A percentile compares a stretch with the other conserved stretches of the same genome.
phyloP scores from a whole-genome alignment of 2,888 invertebrate genomes.

The Caenorhabditis sinica region DNA sequence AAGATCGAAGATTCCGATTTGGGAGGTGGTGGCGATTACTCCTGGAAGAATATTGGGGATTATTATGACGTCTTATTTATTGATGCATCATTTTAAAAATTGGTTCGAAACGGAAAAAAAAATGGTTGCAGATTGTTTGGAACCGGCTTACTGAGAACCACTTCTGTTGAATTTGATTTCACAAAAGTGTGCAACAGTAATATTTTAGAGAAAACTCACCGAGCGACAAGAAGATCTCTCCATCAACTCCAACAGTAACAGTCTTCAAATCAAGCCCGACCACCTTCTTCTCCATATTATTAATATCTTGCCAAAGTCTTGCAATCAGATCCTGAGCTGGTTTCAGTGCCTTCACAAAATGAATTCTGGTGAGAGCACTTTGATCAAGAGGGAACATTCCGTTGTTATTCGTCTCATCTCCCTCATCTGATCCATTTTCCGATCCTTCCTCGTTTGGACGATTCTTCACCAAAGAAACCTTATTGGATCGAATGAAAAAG shows the following conservation, averaged over 20 bases:
- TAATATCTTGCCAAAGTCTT: conserved; percentile 76
- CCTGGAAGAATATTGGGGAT: conserved; percentile 13
- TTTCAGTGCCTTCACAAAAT: conserved; percentile 81
- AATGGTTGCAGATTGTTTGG: too few species aligned
- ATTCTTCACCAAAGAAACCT: conserved; percentile 84
- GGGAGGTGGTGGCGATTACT: conserved; percentile 85
- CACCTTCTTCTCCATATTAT: conserved; percentile 77
- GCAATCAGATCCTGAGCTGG: conserved; percentile 81
- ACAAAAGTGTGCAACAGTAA: not conserved
- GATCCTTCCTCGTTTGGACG: conserved; percentile 80
- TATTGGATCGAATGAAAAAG: conserved; percentile 94
- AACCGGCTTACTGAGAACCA: conserved; percentile 4
- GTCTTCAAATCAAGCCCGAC: conserved; percentile 95
- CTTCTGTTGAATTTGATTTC: not conserved
- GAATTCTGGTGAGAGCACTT: conserved; percentile 78
- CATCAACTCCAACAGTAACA: conserved; percentile 89
- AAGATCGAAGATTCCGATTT: conserved; percentile 84
- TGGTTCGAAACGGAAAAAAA: too few species aligned
- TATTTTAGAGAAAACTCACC: conserved; percentile 84
- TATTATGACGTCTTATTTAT: too few species aligned
- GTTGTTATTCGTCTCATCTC: conserved; percentile 76
- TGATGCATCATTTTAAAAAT: too few species aligned
- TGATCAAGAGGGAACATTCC: conserved; percentile 80
- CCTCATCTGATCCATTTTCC: conserved; percentile 80
- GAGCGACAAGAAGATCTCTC: conserved; percentile 92